Base-by-base conservation (phyloP, 2,888 invertebrate genomes). In the Cheilosia variabilis region DNA sequence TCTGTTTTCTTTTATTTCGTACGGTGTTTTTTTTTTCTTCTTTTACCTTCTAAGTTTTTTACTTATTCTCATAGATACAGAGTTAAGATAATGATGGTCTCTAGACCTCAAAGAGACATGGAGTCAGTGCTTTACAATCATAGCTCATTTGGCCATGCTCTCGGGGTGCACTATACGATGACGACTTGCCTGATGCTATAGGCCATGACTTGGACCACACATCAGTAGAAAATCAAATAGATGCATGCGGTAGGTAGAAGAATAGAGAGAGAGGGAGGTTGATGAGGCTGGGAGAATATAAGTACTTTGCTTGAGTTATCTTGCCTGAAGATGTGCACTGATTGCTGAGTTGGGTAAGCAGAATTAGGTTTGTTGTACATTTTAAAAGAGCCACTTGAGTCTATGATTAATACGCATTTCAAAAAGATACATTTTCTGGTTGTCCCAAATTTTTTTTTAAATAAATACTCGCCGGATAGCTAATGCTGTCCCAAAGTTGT, bases 141-240 rank as follows among this genome's bases (percentile, higher is more conserved):
- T 66, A 53, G 84, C 66, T 86, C 72, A 86, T 81, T 86, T 80
- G 80, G 80, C 69, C 75, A 37, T 63, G 65, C 65, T 80, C 80
- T 76, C 71, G 34, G n/a, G 60, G 60, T 60, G 6, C 24, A 52
- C 13, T 24, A 24, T 57, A 57, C 45, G 57, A 86, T 77, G 81
- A 86, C 77, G 76, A 62, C 52, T 77, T 68, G 72, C 55, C 72
- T 86, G 76, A 86, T 81, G 86, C 71, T 81, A 86, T 86, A 77
- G 76, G 76, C 62, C 72, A 77, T 81, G 86, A 77, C 72, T 86
- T 72, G 66, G 76, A 76, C 69, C 71, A 47, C 47, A 50, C 72
- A 81, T 76, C 76, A 53, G 55, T 45, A 43, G 15, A 37, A 73
- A 72, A 53, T 65, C 63, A 55, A 50, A 66, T 52, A 69, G 37